Conservation (phyloP, 2,113 vertebrate genomes). For the Leucopsar rothschildi region DNA sequence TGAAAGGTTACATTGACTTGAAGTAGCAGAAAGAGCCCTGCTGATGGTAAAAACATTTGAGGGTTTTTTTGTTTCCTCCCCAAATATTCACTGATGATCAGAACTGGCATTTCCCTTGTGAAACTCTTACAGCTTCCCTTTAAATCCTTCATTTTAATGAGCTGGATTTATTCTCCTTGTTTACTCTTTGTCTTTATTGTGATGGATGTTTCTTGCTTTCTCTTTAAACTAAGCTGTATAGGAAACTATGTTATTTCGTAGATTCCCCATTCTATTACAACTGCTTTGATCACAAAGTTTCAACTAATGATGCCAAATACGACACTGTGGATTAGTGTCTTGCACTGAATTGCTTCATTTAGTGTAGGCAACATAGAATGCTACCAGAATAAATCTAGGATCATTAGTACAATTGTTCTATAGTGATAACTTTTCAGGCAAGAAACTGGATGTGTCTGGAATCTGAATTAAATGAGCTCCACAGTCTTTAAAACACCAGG, state of each 20-base stretch:
- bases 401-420: neutral
- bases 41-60: neutral
- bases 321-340: neutral
- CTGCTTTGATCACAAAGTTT: neutral
- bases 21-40: neutral
- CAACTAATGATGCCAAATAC: neutral
- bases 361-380: neutral
- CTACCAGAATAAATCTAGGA: neutral
- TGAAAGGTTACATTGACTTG: neutral
- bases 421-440: neutral
- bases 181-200: neutral
- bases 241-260: neutral
- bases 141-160: neutral
- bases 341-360: neutral
- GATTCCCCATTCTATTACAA: neutral
- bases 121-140: neutral
- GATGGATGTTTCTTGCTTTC: neutral
- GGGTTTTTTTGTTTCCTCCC: rapidly evolving
- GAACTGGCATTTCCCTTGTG: neutral
- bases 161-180: neutral
- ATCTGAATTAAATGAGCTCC: neutral
- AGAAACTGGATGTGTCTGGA: neutral
- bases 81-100: neutral
- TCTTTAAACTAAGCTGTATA: neutral
- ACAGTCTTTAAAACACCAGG: neutral